These are phyloP conservation scores for Ptychodera flava DNA, from an alignment of 35 echinoderm and acorn worm genomes.

Conservation along the genomic window DNA sequence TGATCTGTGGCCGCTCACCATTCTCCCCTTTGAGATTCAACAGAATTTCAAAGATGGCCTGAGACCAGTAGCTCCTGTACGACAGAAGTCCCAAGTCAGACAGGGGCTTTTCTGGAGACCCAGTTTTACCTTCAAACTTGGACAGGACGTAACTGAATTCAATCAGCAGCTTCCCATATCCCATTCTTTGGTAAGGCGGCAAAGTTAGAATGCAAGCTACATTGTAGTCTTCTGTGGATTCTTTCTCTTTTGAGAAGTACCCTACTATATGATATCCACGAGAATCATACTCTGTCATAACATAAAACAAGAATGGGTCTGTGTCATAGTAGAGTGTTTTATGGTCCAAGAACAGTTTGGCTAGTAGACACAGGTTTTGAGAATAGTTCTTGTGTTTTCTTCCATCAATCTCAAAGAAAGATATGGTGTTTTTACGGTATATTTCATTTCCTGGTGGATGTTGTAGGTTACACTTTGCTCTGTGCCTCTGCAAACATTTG, in stretches of 20 bases:
- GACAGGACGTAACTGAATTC: slow-evolving; percentile 98
- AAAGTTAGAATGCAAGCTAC: slow-evolving; percentile 95
- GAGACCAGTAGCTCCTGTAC: slow-evolving; percentile 94
- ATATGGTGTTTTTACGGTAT: slow-evolving; percentile 80
- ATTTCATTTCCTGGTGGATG: slow-evolving; percentile 99
- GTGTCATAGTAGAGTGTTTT: slow-evolving; percentile 99
- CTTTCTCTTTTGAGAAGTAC: slow-evolving; percentile 96
- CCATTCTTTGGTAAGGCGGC: slow-evolving; percentile 92
- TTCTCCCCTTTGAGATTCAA: slow-evolving; percentile 67
- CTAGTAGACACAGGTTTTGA: slow-evolving; percentile 91
- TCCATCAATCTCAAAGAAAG: slow-evolving; percentile 99
- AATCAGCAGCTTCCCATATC: slow-evolving; percentile 92
- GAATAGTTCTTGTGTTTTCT: slow-evolving; percentile 97
- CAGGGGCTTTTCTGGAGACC: slow-evolving; percentile 91
- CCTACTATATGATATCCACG: slow-evolving; percentile 95
- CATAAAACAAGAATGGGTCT: slow-evolving; percentile 95
- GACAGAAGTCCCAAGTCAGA: slow-evolving; percentile 92
- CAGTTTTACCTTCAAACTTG: slow-evolving; percentile 98
- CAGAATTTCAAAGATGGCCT: slow-evolving; percentile 80
- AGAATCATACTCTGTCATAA: slow-evolving; percentile 97
- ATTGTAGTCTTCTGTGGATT: slow-evolving; percentile 99
- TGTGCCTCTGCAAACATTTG: slow-evolving; percentile 85
- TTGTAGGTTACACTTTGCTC: slow-evolving; percentile 77
- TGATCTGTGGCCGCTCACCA: slow-evolving; percentile 78
- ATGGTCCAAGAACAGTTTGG: slow-evolving; percentile 91